phyloP scores from a whole-genome alignment of 2,797 vertebrate species.

The Ceyx erithaca region DNA sequence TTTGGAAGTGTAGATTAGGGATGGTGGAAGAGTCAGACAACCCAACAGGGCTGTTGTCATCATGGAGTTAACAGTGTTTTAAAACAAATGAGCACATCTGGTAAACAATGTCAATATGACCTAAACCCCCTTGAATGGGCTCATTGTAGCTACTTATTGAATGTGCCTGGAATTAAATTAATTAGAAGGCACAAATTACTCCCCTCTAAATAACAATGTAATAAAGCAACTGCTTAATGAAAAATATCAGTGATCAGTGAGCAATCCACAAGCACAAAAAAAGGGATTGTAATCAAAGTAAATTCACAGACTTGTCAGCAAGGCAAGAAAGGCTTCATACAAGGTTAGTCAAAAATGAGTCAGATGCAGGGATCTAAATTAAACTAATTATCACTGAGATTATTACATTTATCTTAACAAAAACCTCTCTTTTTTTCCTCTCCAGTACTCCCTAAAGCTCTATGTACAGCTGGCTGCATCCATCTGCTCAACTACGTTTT shows the following conservation, averaged over 20 bases:
- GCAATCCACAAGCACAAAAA: slow-evolving; percentile 45
- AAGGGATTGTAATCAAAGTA: slow-evolving; percentile 40
- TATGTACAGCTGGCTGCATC: slow-evolving; percentile 63
- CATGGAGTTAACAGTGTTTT: slow-evolving; percentile 42
- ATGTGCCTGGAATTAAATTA: slow-evolving; percentile 63
- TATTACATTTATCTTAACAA: slow-evolving; percentile 71
- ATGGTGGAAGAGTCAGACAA: background rate
- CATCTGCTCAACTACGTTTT: slow-evolving; percentile 61
- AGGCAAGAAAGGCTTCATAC: slow-evolving; percentile 40
- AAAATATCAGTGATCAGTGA: slow-evolving; percentile 57
- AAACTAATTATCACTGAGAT: slow-evolving; percentile 71
- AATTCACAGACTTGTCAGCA: slow-evolving; percentile 15
- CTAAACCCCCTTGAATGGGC: slow-evolving; percentile 39
- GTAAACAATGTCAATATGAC: slow-evolving; percentile 58
- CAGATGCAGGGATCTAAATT: slow-evolving; percentile 58
- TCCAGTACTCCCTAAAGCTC: slow-evolving; percentile 62
- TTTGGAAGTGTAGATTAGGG: background rate
- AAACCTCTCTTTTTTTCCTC: slow-evolving; percentile 48
- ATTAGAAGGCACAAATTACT: slow-evolving; percentile 64
- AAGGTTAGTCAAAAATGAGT: slow-evolving; percentile 61
- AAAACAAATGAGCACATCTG: slow-evolving; percentile 43
- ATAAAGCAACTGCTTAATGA: slow-evolving; percentile 66
- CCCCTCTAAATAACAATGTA: slow-evolving; percentile 50
- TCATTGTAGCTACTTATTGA: slow-evolving; percentile 51
- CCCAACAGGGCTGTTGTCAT: background rate